Conservation (phyloP, 2,888 invertebrate species). For the Gonocerus acuteangulatus region DNA sequence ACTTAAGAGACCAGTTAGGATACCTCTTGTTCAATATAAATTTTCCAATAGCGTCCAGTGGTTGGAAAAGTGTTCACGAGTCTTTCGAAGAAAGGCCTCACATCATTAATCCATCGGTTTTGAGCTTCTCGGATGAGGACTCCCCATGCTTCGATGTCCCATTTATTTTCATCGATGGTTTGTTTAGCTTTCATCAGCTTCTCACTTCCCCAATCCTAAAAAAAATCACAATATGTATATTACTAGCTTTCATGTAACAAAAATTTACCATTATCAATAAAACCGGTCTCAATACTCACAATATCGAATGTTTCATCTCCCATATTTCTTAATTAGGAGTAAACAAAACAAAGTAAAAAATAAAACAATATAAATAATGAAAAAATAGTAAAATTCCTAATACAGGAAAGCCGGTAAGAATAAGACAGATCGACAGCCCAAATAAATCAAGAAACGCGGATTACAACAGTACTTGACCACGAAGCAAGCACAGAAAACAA, state of each 20-base stretch:
- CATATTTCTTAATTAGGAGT: too few species aligned
- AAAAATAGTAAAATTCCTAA: too few species aligned
- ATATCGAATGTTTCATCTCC: conserved; percentile 13
- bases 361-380: too few species aligned
- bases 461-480: too few species aligned
- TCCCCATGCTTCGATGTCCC: conserved; percentile 97
- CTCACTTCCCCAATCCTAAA: conserved; percentile 82
- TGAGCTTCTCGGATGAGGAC: conserved; percentile 90
- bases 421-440: too few species aligned
- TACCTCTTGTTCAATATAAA: conserved; percentile 96
- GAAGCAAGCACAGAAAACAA: too few species aligned
- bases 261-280: not conserved
- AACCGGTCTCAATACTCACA: not conserved
- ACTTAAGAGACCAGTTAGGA: too few species aligned
- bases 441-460: too few species aligned
- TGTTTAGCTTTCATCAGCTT: conserved; percentile 73
- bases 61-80: conserved; percentile 91
- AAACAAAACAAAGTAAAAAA: too few species aligned
- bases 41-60: conserved; percentile 96
- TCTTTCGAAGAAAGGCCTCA: conserved; percentile 85
- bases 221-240: not conserved
- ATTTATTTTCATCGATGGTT: conserved; percentile 77
- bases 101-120: conserved; percentile 76
- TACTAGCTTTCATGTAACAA: not conserved
- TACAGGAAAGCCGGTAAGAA: too few species aligned